Evolutionary conservation across 2,797 vertebrate genomes (phyloP), one percentile per base, ranked within the genome.

Genomic region (Tapera naevia): DNA sequence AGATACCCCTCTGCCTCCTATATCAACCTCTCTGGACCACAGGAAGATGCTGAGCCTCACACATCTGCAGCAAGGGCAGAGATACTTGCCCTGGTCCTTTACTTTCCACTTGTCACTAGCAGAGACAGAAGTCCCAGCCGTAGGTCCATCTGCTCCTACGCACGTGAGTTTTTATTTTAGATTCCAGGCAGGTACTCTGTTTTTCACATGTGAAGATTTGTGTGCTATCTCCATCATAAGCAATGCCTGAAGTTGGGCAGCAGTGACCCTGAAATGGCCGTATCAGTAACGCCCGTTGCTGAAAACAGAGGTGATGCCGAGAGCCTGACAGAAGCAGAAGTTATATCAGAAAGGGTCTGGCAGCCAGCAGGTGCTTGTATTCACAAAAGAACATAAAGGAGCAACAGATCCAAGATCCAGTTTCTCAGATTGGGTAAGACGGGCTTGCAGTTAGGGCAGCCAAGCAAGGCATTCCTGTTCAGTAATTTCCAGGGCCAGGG

Each of bases 251-350:
- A 73, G 56, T 35, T 54, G 46, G 24, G 39, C 48, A 88, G 39
- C 1, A 3, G 30, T 14, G 10, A 48, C 13, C 2, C 1, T 11
- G 13, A 0, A 2, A 45, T 70, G 50, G 41, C 24, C 56, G 13
- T 15, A 61, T 56, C 54, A 70, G 25, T 14, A 75, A 18, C 1
- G 7, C 11, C 13, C 5, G 46, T 22, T 86, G 45, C 28, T 88
- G 7, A 25, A 1, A 13, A 16, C 22, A 32, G 53, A 64, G 14
- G 7, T 39, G 65, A 64, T 79, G 61, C n/a, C 65, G 22, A 7
- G 13, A 86, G 45, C 28, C 28, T 5, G 15, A 32, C 17, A 86
- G 83, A 62, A 89, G 43, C 57, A 84, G 65, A 17, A 89, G 16
- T 18, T 81, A 7, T n/a, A 41, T 13, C 10, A 10, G n/a, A 41